phyloP scores from a whole-genome alignment of 2,113 vertebrate species.

The Nycticorax nycticorax region DNA sequence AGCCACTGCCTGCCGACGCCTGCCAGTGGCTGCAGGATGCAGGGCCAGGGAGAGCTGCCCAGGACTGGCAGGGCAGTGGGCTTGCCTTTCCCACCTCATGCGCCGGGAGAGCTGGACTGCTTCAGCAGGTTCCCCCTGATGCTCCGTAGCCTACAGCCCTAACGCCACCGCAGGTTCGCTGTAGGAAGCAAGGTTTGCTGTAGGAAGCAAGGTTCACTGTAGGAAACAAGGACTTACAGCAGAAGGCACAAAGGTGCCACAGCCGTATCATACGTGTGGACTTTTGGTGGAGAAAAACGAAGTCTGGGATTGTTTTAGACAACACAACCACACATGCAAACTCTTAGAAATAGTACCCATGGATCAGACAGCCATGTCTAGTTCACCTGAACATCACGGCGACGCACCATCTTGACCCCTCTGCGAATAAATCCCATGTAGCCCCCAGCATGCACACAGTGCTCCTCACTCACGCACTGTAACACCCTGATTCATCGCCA shows the following conservation, averaged over 20 bases:
- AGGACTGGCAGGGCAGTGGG: no score
- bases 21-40: accelerated
- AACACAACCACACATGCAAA: background rate
- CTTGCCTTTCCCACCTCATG: no score
- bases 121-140: background rate
- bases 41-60: background rate
- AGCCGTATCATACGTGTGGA: background rate
- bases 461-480: background rate
- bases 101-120: background rate
- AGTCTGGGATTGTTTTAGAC: background rate
- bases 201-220: accelerated
- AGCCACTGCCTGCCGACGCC: no score
- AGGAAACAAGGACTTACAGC: no score
- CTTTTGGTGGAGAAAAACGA: background rate
- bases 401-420: accelerated
- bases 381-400: background rate
- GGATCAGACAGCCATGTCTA: background rate
- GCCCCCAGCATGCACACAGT: accelerated
- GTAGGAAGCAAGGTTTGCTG: no score
- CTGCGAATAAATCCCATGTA: background rate
- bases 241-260: no score
- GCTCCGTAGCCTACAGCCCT: background rate
- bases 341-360: background rate
- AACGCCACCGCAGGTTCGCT: accelerated
- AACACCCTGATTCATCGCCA: background rate